Conservation (phyloP, 2,888 invertebrate species). For the Hipparchia sbordonii region DNA sequence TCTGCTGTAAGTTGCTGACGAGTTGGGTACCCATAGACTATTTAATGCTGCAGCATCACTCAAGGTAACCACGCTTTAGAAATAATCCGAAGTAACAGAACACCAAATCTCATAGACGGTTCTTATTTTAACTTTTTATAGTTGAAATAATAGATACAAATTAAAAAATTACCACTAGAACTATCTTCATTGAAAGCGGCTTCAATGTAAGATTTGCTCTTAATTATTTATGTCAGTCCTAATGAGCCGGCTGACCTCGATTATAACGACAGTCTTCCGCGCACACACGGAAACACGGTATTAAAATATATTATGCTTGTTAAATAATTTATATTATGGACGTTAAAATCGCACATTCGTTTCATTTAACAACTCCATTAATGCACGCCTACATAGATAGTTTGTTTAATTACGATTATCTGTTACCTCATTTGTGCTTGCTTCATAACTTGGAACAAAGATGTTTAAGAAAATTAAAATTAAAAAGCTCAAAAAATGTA, state of each 20-base stretch:
- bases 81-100: neutral
- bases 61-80: no score
- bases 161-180: conserved; percentile 15
- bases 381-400: neutral
- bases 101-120: neutral
- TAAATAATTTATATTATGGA: conserved; percentile 13
- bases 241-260: conserved; percentile 44
- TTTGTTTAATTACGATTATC: neutral
- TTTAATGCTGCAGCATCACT: no score
- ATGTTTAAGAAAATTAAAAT: neutral
- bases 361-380: conserved; percentile 13
- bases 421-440: neutral
- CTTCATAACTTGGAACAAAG: no score
- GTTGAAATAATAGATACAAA: neutral
- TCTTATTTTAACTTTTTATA: neutral
- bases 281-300: conserved; percentile 33
- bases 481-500: no score
- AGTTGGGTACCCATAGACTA: no score
- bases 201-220: conserved; percentile 29
- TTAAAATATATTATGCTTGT: conserved; percentile 17
- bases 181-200: conserved; percentile 18
- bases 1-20: no score
- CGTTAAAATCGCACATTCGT: conserved; percentile 15
- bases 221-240: conserved; percentile 40
- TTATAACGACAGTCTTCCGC: conserved; percentile 44